These are phyloP conservation scores for Felis chaus DNA, from an alignment of 2,113 vertebrate genomes.

Conservation along the genomic window DNA sequence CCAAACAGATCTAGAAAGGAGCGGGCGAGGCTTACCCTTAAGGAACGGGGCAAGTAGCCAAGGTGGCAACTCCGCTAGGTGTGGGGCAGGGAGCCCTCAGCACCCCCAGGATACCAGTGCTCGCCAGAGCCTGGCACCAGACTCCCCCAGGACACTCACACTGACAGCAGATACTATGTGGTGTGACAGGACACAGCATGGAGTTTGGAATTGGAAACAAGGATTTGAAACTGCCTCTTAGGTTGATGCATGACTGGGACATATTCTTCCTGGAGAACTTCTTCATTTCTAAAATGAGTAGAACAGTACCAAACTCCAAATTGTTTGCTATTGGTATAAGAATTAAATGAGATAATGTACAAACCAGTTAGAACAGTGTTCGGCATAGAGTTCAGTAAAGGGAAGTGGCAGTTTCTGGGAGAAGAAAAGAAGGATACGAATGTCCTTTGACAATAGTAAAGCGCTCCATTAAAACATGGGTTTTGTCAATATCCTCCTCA, in stretches of 20 bases:
- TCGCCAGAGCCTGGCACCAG: no score
- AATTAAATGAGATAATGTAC: constrained; percentile 21
- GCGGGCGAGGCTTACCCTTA: neutral
- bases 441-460: neutral
- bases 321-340: neutral
- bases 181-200: neutral
- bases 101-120: neutral
- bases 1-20: neutral
- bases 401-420: neutral
- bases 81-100: neutral
- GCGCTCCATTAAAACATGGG: neutral
- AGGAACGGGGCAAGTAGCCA: neutral
- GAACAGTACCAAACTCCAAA: neutral
- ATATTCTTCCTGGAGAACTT: neutral
- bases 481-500: neutral
- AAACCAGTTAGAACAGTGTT: neutral
- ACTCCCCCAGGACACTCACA: neutral
- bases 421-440: neutral
- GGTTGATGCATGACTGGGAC: neutral
- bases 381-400: neutral
- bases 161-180: neutral
- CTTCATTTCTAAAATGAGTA: constrained; percentile 31
- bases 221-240: neutral
- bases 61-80: neutral
- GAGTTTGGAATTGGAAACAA: neutral